Conservation (phyloP, 2,888 invertebrate species). For the Hipparchia sbordonii region DNA sequence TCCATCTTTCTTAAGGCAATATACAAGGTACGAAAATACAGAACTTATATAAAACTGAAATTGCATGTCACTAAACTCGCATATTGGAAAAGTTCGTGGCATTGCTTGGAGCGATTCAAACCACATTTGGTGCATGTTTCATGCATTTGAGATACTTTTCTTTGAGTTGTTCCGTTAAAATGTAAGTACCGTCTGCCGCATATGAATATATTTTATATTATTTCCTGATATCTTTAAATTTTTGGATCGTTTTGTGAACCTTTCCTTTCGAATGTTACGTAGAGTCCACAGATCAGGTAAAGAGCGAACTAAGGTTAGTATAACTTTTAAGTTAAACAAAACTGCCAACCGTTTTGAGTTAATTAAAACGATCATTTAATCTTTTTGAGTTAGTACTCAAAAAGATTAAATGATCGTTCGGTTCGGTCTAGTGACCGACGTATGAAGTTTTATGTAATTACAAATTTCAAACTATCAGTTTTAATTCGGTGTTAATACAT, state of each 20-base stretch:
- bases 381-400: no score
- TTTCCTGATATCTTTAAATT: no score
- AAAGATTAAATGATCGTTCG: no score
- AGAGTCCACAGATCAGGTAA: no score
- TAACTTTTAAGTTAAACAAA: no score
- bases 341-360: no score
- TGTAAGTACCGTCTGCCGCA: neutral
- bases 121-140: conserved; percentile 31
- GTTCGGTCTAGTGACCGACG: no score
- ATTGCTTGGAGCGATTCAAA: conserved; percentile 24
- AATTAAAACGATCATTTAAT: no score
- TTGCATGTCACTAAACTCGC: conserved; percentile 27
- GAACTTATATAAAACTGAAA: conserved; percentile 16
- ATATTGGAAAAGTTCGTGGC: conserved; percentile 33
- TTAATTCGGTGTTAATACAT: neutral
- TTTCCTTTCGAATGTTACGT: neutral
- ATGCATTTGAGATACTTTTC: conserved; percentile 29
- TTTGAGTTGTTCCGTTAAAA: conserved; percentile 9
- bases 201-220: conserved; percentile 4
- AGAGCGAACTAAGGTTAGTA: no score
- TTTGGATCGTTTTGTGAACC: no score
- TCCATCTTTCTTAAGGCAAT: no score
- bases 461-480: neutral
- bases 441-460: neutral
- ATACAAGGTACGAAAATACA: no score